Conservation (phyloP, 2,888 invertebrate genomes). For the Ormyrus labotus region DNA sequence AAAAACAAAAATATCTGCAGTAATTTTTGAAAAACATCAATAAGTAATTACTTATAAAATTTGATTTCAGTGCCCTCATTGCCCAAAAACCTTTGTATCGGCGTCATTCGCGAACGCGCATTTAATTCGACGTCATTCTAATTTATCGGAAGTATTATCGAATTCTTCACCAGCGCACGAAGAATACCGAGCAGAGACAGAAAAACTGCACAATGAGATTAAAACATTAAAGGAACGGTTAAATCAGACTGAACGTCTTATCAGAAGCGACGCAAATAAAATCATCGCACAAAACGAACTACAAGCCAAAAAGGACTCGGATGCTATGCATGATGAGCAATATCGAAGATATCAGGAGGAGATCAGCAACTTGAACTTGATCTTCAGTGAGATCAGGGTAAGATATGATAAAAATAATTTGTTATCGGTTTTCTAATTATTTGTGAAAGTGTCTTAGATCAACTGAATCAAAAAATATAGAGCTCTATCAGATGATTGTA, state of each 20-base stretch:
- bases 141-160: conserved; percentile 62
- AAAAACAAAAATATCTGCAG: not conserved
- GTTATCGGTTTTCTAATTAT: too few relatives aligned
- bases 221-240: conserved; percentile 81
- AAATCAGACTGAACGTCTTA: conserved; percentile 79
- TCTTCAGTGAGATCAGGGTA: conserved; percentile 71
- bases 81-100: conserved; percentile 83
- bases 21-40: not conserved
- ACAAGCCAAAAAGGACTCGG: conserved; percentile 54
- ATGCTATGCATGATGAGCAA: conserved; percentile 61
- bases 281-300: conserved; percentile 61
- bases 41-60: conserved; percentile 24
- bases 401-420: conserved; percentile 37
- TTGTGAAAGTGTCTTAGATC: too few relatives aligned
- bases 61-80: conserved; percentile 80
- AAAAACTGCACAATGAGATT: conserved; percentile 81
- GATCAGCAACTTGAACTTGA: conserved; percentile 65
- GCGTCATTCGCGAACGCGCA: conserved; percentile 82
- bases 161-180: conserved; percentile 68
- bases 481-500: too few relatives aligned
- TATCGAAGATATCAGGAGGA: conserved; percentile 67
- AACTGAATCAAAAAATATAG: too few relatives aligned
- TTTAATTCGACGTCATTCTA: conserved; percentile 79
- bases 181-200: conserved; percentile 78
- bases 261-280: conserved; percentile 73